phyloP scores from a whole-genome alignment of 1,140 invertebrate species.

The Cataglyphis hispanica region DNA sequence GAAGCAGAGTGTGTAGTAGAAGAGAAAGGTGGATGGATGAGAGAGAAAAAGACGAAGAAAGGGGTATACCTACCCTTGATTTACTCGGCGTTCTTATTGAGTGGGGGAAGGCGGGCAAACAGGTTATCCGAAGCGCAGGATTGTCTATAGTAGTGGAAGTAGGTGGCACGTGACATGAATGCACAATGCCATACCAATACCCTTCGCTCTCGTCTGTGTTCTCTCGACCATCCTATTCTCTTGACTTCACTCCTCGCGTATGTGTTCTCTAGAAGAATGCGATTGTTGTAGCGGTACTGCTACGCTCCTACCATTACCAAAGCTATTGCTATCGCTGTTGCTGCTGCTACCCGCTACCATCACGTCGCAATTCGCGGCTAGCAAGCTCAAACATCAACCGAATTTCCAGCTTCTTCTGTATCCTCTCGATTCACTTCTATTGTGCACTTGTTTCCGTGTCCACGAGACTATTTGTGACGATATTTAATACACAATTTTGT shows the following conservation, averaged over 20 bases:
- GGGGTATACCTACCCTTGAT: slow-evolving; percentile 72
- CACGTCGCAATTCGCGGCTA: slow-evolving; percentile 17
- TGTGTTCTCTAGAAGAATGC: slow-evolving; percentile 58
- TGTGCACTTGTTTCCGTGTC: slow-evolving; percentile 44
- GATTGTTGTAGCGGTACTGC: not conserved
- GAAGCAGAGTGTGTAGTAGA: not conserved
- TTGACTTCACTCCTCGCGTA: slow-evolving; percentile 12
- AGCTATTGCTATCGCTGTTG: not conserved
- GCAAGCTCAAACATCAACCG: slow-evolving; percentile 48
- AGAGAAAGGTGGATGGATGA: not conserved
- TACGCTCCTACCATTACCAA: not conserved
- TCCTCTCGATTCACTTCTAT: slow-evolving; percentile 7
- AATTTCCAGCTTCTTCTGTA: slow-evolving; percentile 54
- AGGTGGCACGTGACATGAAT: slow-evolving; percentile 78
- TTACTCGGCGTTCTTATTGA: slow-evolving; percentile 74
- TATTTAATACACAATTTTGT: slow-evolving; percentile 52
- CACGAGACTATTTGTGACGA: slow-evolving; percentile 34
- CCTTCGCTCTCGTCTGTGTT: slow-evolving; percentile 40
- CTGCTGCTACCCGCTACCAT: slow-evolving; percentile 5
- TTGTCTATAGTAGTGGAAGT: slow-evolving; percentile 69
- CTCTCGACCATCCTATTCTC: slow-evolving; percentile 40
- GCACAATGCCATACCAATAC: slow-evolving; percentile 52
- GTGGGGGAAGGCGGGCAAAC: slow-evolving; percentile 62
- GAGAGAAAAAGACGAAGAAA: slow-evolving; percentile 11
- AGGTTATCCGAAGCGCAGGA: slow-evolving; percentile 71